Evolutionary conservation across 92 coral and sea anemone species (phyloP), one percentile per base, ranked within the genome.

Genomic region (Umimayanthus chanpuru): DNA sequence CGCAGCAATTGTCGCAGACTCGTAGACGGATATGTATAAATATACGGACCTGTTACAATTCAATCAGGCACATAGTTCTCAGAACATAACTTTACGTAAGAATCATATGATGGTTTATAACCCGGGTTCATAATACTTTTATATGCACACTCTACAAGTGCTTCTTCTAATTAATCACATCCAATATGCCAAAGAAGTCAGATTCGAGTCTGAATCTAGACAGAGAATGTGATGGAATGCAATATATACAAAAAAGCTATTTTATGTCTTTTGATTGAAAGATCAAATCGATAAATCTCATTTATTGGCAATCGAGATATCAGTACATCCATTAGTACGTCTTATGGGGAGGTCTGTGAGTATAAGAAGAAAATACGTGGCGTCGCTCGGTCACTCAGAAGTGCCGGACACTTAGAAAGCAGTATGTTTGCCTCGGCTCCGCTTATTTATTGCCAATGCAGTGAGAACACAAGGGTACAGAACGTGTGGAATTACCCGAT

Each of bases 321-420:
- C 86, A 86, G 85, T 80, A 74, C 70, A 30, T 81, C 90, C 91
- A 91, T 93, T 94, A 89, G 74, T 32, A 89, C 50, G 55, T 36
- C 82, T 74, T 73, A 88, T 84, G 85, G 95, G 95, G 98, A 93
- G 98, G 95, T 94, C 95, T 93, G 93, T 93, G 89, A 91, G 90
- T 90, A 78, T 86, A 91, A 89, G 29, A 82, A 6, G 26, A 36
- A 5, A 66, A 12, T 73, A 3, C 18, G 14, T 47, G 61, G 77
- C 64, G 65, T 83, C 58, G 65, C 23, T 70, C 87, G 26, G 36
- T 26, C 49, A 25, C 73, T 65, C 38, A 29, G 76, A 75, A 70
- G 53, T 61, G 74, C 5, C 36, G 76, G 15, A 74, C 47, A 70
- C 64, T 50, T 43, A 16, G 14, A 23, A 47, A 74, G 36, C 67